Base-by-base conservation (phyloP, 2,113 vertebrate genomes). In the Pycnonotus jocosus region DNA sequence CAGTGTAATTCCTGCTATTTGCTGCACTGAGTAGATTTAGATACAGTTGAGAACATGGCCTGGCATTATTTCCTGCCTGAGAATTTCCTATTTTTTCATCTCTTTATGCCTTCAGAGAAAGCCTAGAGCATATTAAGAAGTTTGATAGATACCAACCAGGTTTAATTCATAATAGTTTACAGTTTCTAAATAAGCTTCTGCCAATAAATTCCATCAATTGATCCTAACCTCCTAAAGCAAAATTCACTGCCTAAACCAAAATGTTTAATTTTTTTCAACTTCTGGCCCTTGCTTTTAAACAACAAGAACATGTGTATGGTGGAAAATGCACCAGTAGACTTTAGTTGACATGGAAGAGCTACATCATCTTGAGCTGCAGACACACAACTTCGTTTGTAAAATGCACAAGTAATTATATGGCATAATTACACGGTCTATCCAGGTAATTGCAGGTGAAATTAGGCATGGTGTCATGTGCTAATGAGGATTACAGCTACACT, bases 381-480 rank as follows among this genome's bases (percentile, higher is more conserved):
- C 60, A 81, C 53, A 68, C 25, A 78, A 64, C 64, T 90, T 90
- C 51, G 83, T 90, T 95, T 0, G 1, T 62, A 93, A 95, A 94
- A 83, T 56, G 51, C 40, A 71, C 31, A n/a, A 62, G 88, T 76
- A 95, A 90, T 93, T 95, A 83, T 68, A 68, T 66, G 56, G 71
- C 47, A 48, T 88, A 96, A 97, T 95, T 94, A 88, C 71, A 83
- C 6, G 15, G 68, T 81, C 93, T 92, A 28, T 74, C 85, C 93
- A 94, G 74, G 85, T 96, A 97, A 94, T 93, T 85, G 58, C 81
- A 88, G 81, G 74, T 69, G 76, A 93, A 97, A 95, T 85, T 87
- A 90, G 70, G 74, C 62, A 86, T 54, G 42, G 81, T 93, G 70
- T 90, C 90, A 92, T 91, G 71, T 90, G 87, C 71, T 97, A 88